Evolutionary conservation across 2,113 vertebrate species (phyloP), one percentile per base, ranked within the genome.

Genomic region (Anser cygnoides): DNA sequence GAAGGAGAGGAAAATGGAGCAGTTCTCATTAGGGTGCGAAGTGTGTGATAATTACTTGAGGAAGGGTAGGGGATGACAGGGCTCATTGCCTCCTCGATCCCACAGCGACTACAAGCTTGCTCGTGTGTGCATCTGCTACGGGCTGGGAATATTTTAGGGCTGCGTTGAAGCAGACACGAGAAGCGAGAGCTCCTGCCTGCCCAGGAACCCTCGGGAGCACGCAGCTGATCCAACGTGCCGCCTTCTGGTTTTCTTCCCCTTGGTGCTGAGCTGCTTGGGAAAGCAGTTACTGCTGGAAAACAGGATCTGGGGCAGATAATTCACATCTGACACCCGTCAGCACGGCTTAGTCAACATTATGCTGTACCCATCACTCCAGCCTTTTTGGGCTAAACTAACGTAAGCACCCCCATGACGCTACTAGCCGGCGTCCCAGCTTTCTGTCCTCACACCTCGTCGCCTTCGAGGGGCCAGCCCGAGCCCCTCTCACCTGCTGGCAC

Each of bases 1-100:
- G 50, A 92, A 39, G 67, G 81, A 92, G 84, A 76, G 79, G 89
- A 87, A 97, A 92, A 90, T 76, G 87, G 84, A 93, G 94, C 93
- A 92, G 73, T 79, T 92, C 93, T 95, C 84, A 92, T 95, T 88
- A 95, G 90, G 58, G 89, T 59, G 66, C 86, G 82, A 50, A 18
- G 9, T 39, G 35, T 73, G 89, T 57, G 55, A 55, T 94, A 90
- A 93, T 96, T 86, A 83, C 74, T 82, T n/a, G 65, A 63, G 89
- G 87, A 96, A 91, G 87, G 78, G 75, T 13, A 5, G 61, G 49
- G 83, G 61, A 91, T 73, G 81, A 67, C 75, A 94, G 79, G 74
- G 74, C 89, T 96, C 86, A 73, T 90, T 91, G 90, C 84, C 41
- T 9, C 41, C 89, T 21, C 81, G 37, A 73, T 94, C 95, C 90